phyloP scores from a whole-genome alignment of 2,113 vertebrate species.

The Thunnus maccoyii region DNA sequence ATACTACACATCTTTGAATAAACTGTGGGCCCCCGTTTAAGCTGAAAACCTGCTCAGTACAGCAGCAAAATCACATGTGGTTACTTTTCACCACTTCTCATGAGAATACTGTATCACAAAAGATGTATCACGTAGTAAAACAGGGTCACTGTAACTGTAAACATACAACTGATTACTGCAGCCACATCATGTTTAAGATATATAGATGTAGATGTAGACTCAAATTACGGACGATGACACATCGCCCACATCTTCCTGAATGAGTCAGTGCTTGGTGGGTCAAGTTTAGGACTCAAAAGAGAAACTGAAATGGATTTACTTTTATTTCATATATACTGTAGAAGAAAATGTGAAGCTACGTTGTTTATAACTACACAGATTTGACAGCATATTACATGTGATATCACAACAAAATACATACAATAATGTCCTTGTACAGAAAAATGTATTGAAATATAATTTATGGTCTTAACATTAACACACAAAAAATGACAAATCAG shows the following conservation, averaged over 20 bases:
- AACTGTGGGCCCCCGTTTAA: not conserved
- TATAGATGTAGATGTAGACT: not conserved
- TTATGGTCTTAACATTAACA: not conserved
- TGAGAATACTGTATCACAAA: not conserved
- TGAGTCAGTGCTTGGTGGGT: conserved; percentile 25
- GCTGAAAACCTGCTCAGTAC: not conserved
- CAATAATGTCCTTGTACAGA: not conserved
- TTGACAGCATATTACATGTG: not conserved
- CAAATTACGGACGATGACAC: conserved; percentile 26
- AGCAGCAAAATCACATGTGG: not conserved
- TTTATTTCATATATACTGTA: not conserved
- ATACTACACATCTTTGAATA: not conserved
- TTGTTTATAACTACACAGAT: not conserved
- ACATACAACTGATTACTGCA: not conserved
- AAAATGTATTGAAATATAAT: not conserved
- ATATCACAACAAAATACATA: not conserved
- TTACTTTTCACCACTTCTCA: not conserved
- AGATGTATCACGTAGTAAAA: not conserved
- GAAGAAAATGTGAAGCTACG: not conserved
- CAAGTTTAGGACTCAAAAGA: conserved; percentile 7
- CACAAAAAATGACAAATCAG: not conserved
- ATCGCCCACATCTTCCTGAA: conserved; percentile 12
- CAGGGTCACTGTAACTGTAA: not conserved
- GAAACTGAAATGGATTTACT: not conserved
- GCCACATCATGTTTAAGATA: not conserved